Evolutionary conservation across 2,797 vertebrate species (phyloP), one percentile per base, ranked within the genome.

Genomic region (Lepidocolaptes lacrymiger): DNA sequence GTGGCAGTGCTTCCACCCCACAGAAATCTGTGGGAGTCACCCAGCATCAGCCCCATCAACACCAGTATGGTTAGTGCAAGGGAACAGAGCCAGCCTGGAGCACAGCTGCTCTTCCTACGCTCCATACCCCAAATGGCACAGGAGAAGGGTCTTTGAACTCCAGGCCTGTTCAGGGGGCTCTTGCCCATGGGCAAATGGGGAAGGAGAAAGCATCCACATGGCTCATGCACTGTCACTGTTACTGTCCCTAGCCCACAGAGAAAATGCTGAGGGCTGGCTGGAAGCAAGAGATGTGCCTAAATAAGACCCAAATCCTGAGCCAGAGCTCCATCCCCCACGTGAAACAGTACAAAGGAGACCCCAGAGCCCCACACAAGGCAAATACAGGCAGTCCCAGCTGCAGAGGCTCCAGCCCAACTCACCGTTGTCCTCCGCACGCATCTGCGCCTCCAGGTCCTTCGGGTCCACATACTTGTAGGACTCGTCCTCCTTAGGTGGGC

Each of bases 361-460:
- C 36, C 5, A 1, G 20, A n/a, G 13, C n/a, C 24, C 39, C 82
- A 5, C 22, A 5, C 4, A 6, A 46, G 34, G 15, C 19, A 54
- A 46, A 66, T 26, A 28, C 14, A 9, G 58, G 17, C 0, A 24
- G 23, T 34, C 30, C 10, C 44, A 24, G 28, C 14, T 4, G 10
- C 37, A 1, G 10, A n/a, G 30, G n/a, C 41, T 64, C 9, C 36
- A 20, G 9, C 21, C n/a, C 1, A 0, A 77, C 95, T 96, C 32
- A 98, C 98, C 98, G 15, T 91, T 73, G 7, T 98, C 98, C 94
- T 99, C 98, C 0, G 97, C 97, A 4, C 87, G 96, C 97, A 99
- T 99, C 96, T 99, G 98, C 2, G 98, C 98, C 97, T 99, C 98
- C 97, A 99, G 97, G 97, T 99, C 98, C 83, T 99, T 98, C 0